Evolutionary conservation across 2,113 vertebrate species (phyloP).

Genomic region (Vidua chalybeata): DNA sequence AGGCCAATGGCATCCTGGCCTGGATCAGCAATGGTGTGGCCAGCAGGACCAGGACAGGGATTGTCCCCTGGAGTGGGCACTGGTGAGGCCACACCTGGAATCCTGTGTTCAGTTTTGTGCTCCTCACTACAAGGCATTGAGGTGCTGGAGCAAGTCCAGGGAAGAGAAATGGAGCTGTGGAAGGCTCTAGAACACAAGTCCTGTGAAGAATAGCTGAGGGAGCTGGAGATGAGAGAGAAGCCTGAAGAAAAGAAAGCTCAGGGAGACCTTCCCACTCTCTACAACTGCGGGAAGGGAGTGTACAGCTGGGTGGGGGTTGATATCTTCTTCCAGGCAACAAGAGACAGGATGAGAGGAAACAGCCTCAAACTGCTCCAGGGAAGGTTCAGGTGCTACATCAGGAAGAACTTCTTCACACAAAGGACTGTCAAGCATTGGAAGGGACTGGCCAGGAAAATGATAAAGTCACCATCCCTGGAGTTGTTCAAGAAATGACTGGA

Average conservation of each 20-base stretch:
- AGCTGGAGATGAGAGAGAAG: accelerated
- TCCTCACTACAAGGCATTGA: not conserved
- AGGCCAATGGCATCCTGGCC: not conserved
- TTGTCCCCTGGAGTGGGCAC: not conserved
- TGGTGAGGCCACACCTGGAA: accelerated
- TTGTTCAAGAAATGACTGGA: not conserved
- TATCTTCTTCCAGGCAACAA: not conserved
- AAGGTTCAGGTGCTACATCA: not conserved
- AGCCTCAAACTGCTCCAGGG: not conserved
- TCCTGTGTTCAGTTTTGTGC: accelerated
- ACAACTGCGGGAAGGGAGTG: not conserved
- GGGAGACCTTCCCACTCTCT: accelerated
- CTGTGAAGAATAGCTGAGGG: not conserved
- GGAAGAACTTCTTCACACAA: not conserved
- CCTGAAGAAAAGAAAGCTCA: not conserved
- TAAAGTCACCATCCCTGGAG: not conserved
- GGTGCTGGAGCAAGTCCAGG: accelerated
- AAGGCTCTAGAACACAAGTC: not conserved
- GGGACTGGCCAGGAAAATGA: not conserved
- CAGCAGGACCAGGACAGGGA: not conserved
- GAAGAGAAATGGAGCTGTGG: accelerated
- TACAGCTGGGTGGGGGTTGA: accelerated
- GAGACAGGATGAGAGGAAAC: not conserved
- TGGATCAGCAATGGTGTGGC: not conserved
- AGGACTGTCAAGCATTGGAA: not conserved